Evolutionary conservation across 2,113 vertebrate species (phyloP).

Genomic region (Rafetus swinhoei): DNA sequence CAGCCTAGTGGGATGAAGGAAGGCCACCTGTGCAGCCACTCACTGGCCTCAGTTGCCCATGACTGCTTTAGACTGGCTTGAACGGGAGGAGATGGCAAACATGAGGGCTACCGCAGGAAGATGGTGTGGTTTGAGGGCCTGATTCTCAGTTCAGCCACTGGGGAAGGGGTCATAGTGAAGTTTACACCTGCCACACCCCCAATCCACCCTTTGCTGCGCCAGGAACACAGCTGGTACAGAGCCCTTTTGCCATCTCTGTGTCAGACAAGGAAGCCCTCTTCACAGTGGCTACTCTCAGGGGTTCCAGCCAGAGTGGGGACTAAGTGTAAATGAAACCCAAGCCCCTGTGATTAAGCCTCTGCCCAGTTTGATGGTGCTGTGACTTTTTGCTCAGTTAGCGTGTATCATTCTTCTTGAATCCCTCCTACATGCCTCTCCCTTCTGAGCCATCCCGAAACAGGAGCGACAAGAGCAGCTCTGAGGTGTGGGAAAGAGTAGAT

Average conservation of each 20-base stretch:
- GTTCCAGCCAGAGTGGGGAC: too few relatives aligned
- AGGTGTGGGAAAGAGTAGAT: neutral
- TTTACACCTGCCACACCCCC: too few relatives aligned
- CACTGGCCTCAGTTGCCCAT: too few relatives aligned
- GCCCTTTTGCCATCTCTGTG: neutral
- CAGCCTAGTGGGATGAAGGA: too few relatives aligned
- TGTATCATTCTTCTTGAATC: neutral
- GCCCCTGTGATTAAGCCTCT: neutral
- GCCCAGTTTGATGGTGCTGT: too few relatives aligned
- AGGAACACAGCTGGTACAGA: neutral
- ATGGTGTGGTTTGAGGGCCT: neutral
- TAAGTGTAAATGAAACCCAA: neutral
- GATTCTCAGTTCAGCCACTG: neutral
- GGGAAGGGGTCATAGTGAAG: neutral
- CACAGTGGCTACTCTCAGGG: too few relatives aligned
- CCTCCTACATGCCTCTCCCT: slow-evolving; percentile 29
- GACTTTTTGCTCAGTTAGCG: neutral
- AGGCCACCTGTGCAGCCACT: too few relatives aligned
- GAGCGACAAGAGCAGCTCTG: accelerated
- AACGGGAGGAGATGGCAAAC: neutral
- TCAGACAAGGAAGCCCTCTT: too few relatives aligned
- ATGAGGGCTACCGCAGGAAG: neutral
- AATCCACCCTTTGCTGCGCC: neutral
- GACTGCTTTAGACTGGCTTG: neutral
- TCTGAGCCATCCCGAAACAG: slow-evolving; percentile 1